Evolutionary conservation across 2,888 invertebrate species (phyloP).

Genomic region (Caenorhabditis plicata): DNA sequence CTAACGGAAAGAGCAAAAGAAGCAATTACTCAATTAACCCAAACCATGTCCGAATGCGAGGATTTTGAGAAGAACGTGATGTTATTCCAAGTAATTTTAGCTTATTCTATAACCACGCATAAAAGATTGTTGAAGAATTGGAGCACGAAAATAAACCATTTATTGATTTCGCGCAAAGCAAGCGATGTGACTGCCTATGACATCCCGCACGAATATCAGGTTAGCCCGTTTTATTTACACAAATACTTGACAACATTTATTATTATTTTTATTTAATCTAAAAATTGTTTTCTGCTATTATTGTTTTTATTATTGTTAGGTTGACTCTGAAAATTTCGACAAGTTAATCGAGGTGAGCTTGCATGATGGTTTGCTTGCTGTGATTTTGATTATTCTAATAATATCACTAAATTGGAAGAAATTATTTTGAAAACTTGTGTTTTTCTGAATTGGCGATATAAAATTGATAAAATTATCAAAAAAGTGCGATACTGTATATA

Average conservation of each 20-base stretch:
- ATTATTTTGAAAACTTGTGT: too few relatives aligned
- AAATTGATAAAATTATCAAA: too few relatives aligned
- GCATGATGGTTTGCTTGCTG: too few relatives aligned
- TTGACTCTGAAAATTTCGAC: too few relatives aligned
- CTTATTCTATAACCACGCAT: not conserved
- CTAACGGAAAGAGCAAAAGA: constrained; percentile 19
- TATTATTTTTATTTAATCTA: too few relatives aligned
- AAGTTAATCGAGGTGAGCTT: too few relatives aligned
- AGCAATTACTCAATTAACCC: constrained; percentile 12
- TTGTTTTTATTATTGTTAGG: too few relatives aligned
- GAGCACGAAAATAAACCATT: constrained; percentile 75
- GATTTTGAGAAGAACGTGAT: constrained; percentile 48
- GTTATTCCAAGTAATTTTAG: constrained; percentile 27
- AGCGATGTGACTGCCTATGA: constrained; percentile 80
- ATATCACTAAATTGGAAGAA: too few relatives aligned
- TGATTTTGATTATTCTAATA: too few relatives aligned
- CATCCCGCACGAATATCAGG: constrained; percentile 75
- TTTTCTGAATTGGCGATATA: too few relatives aligned
- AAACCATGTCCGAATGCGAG: constrained; percentile 51
- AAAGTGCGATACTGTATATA: too few relatives aligned
- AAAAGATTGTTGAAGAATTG: constrained; percentile 74
- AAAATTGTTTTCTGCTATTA: too few relatives aligned
- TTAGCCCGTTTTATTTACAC: constrained; percentile 46
- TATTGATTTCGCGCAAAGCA: constrained; percentile 76
- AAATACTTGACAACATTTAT: not conserved